Evolutionary conservation across 2,888 invertebrate genomes (phyloP), one percentile per base, ranked within the genome.

Genomic region (Physocephala rufipes): DNA sequence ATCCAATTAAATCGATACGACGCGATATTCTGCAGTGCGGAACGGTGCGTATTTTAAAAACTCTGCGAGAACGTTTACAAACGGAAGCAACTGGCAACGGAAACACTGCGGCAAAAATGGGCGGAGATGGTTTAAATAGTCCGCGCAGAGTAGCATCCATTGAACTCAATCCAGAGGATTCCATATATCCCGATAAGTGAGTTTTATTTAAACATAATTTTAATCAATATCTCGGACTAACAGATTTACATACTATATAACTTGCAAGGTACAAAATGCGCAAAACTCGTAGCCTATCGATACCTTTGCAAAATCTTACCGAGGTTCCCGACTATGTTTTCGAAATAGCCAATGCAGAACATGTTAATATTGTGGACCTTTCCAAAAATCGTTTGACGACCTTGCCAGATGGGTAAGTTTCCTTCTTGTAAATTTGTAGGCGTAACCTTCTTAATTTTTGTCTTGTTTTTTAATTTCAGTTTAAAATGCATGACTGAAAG

Each of bases 21-120:
- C 89, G 92, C 72, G 96, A 96, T 84, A 90, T 97, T 70, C 88
- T 96, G 67, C 90, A 92, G 81, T 91, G 94, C 72, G 96, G 96
- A n/a, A 95, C 95, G 0, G 89, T 89, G 53, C 87, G 94, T 72
- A 90, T 97, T 82, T 89, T 96, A 83, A 92, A 92, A 82, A 93
- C 92, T 81, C 86, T 94, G 45, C 88, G 91, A 2, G 92, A 93
- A 75, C 90, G 90, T 15, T 80, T 81, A 0, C 72, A 78, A 62
- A 70, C 73, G 64, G 67, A 58, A 26, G 28, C 26, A 2, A 59
- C 55, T 76, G 76, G 36, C 55, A 45, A 9, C 68, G 30, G 55
- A 2, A 68, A 16, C 24, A 21, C 16, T 47, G 21, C 53, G 1
- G 12, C 61, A 49, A 51, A 53, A 45, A 84, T 88, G 77, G 73